Percentiles rank a stretch among this genome's conserved stretches.
phyloP scores from a whole-genome alignment of 2,797 vertebrate genomes.

The Pseudochirops corinnae region DNA sequence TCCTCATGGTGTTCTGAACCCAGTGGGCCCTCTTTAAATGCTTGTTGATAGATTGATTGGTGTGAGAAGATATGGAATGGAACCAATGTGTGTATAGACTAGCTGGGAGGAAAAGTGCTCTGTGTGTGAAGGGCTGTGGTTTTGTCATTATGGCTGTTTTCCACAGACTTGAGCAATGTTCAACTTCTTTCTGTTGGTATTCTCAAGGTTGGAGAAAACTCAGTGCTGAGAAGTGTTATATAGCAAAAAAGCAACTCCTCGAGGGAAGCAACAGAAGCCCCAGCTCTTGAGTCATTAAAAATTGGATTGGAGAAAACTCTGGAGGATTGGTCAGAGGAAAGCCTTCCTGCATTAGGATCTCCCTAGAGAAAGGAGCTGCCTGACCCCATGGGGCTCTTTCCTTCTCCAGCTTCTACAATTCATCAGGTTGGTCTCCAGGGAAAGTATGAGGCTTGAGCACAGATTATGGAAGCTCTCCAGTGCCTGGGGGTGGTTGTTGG shows the following conservation, averaged over 20 bases:
- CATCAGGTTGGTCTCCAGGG: slow-evolving; percentile 17
- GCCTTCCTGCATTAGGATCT: neutral
- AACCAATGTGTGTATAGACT: neutral
- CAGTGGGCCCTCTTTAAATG: neutral
- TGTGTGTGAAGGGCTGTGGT: neutral
- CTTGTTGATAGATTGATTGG: neutral
- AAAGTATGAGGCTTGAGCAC: slow-evolving; percentile 1
- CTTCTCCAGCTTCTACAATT: slow-evolving; percentile 35
- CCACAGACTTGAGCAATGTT: slow-evolving; percentile 7
- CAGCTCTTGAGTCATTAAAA: neutral
- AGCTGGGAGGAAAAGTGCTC: fast-evolving
- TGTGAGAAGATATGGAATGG: neutral
- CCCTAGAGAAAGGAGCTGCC: neutral
- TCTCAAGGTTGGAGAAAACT: slow-evolving; percentile 24
- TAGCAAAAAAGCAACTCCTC: neutral
- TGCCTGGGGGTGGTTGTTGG: neutral
- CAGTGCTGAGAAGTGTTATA: neutral
- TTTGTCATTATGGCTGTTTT: slow-evolving; percentile 8
- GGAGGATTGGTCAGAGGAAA: neutral
- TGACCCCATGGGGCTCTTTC: neutral
- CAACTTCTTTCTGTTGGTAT: slow-evolving; percentile 24
- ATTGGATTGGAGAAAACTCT: neutral
- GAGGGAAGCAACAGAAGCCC: neutral
- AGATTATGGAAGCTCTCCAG: neutral
- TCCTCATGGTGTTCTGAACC: slow-evolving; percentile 4